Conservation (phyloP, 2,113 vertebrate genomes). For the Nipponia nippon region DNA sequence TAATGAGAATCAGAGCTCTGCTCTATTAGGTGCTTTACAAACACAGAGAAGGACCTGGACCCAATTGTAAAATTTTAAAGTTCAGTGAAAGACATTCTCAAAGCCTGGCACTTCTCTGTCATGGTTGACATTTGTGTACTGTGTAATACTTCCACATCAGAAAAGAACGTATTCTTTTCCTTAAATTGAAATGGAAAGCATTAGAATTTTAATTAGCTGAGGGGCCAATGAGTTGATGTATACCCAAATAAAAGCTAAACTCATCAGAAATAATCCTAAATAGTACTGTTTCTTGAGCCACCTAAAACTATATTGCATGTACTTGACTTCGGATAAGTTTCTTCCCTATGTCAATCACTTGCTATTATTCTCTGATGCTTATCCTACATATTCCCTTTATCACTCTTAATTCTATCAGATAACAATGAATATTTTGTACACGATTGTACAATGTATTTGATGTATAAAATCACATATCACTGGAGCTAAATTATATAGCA, state of each 20-base stretch:
- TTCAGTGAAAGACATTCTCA: neutral
- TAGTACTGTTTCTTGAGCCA: neutral
- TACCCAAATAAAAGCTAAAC: neutral
- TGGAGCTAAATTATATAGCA: neutral
- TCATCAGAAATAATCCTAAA: neutral
- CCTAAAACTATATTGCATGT: neutral
- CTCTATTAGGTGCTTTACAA: neutral
- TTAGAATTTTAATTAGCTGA: neutral
- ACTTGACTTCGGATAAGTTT: fast-evolving
- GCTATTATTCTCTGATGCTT: neutral
- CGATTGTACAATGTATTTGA: neutral
- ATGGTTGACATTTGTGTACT: neutral
- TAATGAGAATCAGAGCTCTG: neutral
- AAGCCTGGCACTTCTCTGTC: neutral
- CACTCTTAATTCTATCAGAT: neutral
- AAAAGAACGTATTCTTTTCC: neutral
- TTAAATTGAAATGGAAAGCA: neutral
- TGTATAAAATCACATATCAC: neutral
- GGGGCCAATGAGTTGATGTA: neutral
- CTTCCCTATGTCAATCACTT: neutral
- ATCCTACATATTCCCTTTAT: neutral
- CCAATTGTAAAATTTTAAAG: neutral
- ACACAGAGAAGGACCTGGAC: neutral
- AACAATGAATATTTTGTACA: neutral
- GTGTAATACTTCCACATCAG: neutral